Base-by-base conservation (phyloP, 2,113 vertebrate genomes). In the Glareola pratincola region DNA sequence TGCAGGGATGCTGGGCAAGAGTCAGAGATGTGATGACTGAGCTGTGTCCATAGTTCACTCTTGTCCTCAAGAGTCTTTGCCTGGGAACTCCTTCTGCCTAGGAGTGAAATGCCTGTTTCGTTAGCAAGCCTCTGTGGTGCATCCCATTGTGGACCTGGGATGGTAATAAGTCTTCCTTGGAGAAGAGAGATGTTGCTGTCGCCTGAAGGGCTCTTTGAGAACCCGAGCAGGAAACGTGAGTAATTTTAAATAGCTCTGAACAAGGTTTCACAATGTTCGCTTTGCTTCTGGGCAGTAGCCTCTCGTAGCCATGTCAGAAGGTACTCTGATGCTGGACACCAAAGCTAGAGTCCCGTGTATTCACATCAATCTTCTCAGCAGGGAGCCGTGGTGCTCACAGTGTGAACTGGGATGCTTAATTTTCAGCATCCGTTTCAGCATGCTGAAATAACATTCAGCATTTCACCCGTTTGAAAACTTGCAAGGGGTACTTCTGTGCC, bases 301-400 rank as follows among this genome's bases (percentile, higher is more conserved):
- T 27, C 8, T 56, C 63, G 30, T 85, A 63, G 43, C 82, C 15
- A 1, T 62, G 29, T n/a, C 53, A 63, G 47, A 12, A 60, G 43
- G 43, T 62, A 36, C 18, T 53, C 64, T 9, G 32, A n/a, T 50
- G 60, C 21, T 66, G 62, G 57, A 53, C 26, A 34, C 26, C 51
- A 71, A 37, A 80, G 53, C 63, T 39, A 24, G 23, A 23, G 30
- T 4, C 37, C 12, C 0, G 0, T 30, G 24, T 36, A 48, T 50
- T 75, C 69, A 34, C 48, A 34, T 14, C 0, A 2, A 7, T 64
- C 39, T 88, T 16, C 3, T 56, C 43, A 60, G 53, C 0, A 1
- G 18, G 50, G 48, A 68, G n/a, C 48, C 9, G 7, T 8, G 36
- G 36, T 62, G 41, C 41, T 62, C 29, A n/a, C 1, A 2, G 24